phyloP scores from a whole-genome alignment of 2,797 vertebrate species.

The Megalops cyprinoides region DNA sequence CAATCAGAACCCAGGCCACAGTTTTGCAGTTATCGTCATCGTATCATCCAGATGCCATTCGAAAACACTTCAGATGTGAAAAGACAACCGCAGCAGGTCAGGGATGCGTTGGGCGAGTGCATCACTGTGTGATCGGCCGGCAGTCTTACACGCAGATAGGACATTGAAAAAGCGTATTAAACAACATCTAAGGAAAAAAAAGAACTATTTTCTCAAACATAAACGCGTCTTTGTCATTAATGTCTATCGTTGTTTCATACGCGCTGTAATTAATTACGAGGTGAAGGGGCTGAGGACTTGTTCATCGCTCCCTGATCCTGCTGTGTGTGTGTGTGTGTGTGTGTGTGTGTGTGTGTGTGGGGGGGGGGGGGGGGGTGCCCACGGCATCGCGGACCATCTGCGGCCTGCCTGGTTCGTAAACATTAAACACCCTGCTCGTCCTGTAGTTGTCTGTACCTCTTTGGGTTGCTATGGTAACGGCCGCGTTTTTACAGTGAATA shows the following conservation, averaged over 20 bases:
- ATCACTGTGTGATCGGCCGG: not conserved
- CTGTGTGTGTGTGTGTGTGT: no score
- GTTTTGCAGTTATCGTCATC: not conserved
- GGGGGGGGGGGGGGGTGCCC: no score
- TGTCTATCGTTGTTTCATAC: no score
- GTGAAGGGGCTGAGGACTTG: no score
- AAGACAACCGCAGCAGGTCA: conserved; percentile 7
- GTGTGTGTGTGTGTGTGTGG: no score
- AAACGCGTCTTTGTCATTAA: not conserved
- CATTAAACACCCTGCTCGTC: not conserved
- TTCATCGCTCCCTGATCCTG: no score
- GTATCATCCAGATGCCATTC: no score
- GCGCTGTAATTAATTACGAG: no score
- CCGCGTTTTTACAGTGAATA: not conserved
- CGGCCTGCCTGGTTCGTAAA: not conserved
- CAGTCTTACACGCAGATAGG: not conserved
- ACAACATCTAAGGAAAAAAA: no score
- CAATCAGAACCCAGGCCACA: not conserved
- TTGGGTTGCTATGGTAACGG: not conserved
- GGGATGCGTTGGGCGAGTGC: not conserved
- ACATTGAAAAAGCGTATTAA: no score
- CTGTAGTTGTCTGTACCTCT: not conserved
- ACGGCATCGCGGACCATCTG: not conserved
- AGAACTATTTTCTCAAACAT: not conserved
- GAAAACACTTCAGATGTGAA: no score